Base-by-base conservation (phyloP, 2,888 invertebrate species). In the Nezara viridula region DNA sequence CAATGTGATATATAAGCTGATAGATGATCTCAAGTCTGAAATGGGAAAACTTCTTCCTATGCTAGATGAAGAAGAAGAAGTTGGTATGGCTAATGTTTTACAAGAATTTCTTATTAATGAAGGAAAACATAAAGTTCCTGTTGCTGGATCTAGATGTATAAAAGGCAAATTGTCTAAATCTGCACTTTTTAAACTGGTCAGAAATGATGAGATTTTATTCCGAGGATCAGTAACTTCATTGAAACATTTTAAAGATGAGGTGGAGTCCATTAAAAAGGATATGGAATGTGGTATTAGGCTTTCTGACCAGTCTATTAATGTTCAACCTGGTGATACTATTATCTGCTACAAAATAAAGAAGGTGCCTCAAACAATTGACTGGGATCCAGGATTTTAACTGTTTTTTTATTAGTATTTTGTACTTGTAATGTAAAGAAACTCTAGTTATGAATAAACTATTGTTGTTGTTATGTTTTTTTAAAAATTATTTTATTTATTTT, bases 1-100 rank as follows among this genome's bases (percentile, higher is more conserved):
- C 92, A 98, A 98, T 93, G 95, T 99, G 49, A 99, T 99, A 91
- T 99, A 99, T 93, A 96, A 96, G 91, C 93, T 99, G 90, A 95
- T 99, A 27, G 98, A 99, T 91, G 96, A 98, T 92, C 93, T 99
- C 0, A 97, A 97, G 92, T 94, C 94, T 86, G 96, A 97, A 93
- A 94, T 99, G 88, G 96, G 95, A 91, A 93, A 93, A 1, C 94
- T 94, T 92, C 94, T 99, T 91, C 98, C 98, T 0, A 92, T 94
- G 47, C 92, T 95, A 86, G 95, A 96, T 91, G 95, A 95, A 19
- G 97, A 98, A 92, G 96, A 98, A 92, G 91, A 96, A 52, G 90
- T 97, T 95, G 98, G 98, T 0, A 96, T 97, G 94, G 98, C 98
- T 1, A 95, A 95, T 91, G 97, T 99, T 4, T 92, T 97, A 27